Base-by-base conservation (phyloP, 1,140 invertebrate genomes). In the Aphelenchoides fujianensis region DNA sequence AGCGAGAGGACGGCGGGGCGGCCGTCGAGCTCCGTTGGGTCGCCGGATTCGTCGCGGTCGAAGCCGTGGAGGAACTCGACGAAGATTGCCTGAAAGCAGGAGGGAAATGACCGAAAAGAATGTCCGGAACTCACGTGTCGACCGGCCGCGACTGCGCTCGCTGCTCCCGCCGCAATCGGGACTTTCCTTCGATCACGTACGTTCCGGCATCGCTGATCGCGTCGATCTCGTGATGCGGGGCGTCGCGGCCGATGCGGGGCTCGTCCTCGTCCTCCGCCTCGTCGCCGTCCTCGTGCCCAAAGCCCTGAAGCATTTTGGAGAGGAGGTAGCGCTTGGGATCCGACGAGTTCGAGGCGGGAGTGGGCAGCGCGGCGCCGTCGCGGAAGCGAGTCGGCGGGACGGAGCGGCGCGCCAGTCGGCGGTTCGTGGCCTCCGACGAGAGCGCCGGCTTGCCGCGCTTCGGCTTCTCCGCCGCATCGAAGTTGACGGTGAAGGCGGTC, bases 261-360 rank as follows among this genome's bases (percentile, higher is more conserved):
- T 35, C 9, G 28, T 30, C 28, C 12, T 31, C 28, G 32, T 70
- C 69, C 28, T 27, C 41, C 7, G n/a, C 69, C 0, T 23, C 69
- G 27, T 74, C 34, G 19, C 27, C 35, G 9, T 34, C 48, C 30
- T 28, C 35, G 28, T 31, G 12, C 12, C 35, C 3, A 32, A 74
- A 52, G 28, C 74, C 74, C 35, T 74, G 73, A 16, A 75, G 64
- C 77, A 77, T 79, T 61, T 77, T 77, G 16, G 31, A 35, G 36
- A 77, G 75, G 32, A 78, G 32, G 53, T 75, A 78, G 27, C 68
- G 78, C 62, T 78, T 78, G 23, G 76, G 72, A 55, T 78, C 76
- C 41, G 79, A 70, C 9, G 32, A 35, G 12, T 68, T 68, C 7
- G 73, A 70, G 32, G 69, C 68, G 12, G 68, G 28, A 34, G 35